Evolutionary conservation across 2,113 vertebrate genomes (phyloP).

Genomic region (Poicephalus meyeri): DNA sequence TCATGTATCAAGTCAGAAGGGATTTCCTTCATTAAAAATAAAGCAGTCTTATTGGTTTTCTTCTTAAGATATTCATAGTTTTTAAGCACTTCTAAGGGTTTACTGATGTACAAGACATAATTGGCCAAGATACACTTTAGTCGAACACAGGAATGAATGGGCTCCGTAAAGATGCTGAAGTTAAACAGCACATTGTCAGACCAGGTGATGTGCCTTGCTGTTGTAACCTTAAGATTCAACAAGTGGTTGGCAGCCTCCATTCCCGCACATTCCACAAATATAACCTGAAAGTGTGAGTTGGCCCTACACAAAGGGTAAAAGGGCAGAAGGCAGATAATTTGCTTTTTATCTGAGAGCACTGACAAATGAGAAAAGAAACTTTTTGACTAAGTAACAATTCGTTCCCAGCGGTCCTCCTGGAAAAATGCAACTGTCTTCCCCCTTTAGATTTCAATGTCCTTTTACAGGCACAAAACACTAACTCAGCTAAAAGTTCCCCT

Average conservation of each 20-base stretch:
- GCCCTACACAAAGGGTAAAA: neutral
- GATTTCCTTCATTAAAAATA: neutral
- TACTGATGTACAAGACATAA: neutral
- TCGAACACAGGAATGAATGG: neutral
- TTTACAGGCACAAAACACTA: neutral
- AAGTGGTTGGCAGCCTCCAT: neutral
- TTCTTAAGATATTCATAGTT: neutral
- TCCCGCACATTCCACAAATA: neutral
- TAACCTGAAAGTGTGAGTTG: neutral
- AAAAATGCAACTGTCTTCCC: neutral
- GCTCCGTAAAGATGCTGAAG: neutral
- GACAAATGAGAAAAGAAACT: neutral
- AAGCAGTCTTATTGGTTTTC: neutral
- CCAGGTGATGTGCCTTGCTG: neutral
- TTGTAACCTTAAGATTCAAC: neutral
- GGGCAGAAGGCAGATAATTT: neutral
- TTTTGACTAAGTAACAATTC: constrained; percentile 15
- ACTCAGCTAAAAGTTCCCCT: neutral
- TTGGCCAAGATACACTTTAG: neutral
- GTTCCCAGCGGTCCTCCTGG: neutral
- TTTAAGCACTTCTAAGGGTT: neutral
- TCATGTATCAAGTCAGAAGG: neutral
- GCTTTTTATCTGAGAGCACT: neutral
- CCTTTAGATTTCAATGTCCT: neutral
- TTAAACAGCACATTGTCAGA: neutral